Base-by-base conservation (phyloP, 2,113 vertebrate species). In the Petroica traversi region DNA sequence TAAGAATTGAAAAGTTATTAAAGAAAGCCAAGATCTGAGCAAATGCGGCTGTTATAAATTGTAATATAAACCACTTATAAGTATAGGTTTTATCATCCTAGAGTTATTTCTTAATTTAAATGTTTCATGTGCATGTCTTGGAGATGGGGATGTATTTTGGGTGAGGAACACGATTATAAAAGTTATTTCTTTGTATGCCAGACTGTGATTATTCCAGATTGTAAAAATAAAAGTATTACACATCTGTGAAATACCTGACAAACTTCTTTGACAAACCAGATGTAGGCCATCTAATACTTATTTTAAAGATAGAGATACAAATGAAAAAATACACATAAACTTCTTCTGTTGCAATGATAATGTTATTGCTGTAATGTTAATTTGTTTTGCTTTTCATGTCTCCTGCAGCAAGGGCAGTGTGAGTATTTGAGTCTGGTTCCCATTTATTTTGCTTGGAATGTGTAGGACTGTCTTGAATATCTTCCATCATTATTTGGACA, bases 91-190 rank as follows among this genome's bases (percentile, higher is more conserved):
- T 96, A 97, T 97, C 96, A 96, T 97, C 92, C 69, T 73, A 11
- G 91, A 97, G 91, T 93, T 97, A 96, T 97, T 97, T 96, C 93
- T 94, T 96, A 93, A 95, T 96, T 94, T 97, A 96, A 96, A 86
- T 74, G 91, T 89, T 97, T 94, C 95, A 93, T 94, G 90, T 91
- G 85, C 43, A 19, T 94, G 91, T 97, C 81, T 92, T 93, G 85
- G 93, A 97, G 93, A 93, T 94, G 66, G 77, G 63, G 76, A 86
- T 80, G 57, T 87, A 86, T 93, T 93, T 95, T 97, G 90, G 92
- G 93, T 93, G 96, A 96, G 89, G 94, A 95, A 71, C 36, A 2
- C 0, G 10, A 92, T 96, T 97, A 92, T 89, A 78, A 94, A 96
- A 85, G 62, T 48, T 93, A 92, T 92, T 97, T 96, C 84, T 94